Conservation (phyloP, 1,140 invertebrate genomes). For the Sipha flava region DNA sequence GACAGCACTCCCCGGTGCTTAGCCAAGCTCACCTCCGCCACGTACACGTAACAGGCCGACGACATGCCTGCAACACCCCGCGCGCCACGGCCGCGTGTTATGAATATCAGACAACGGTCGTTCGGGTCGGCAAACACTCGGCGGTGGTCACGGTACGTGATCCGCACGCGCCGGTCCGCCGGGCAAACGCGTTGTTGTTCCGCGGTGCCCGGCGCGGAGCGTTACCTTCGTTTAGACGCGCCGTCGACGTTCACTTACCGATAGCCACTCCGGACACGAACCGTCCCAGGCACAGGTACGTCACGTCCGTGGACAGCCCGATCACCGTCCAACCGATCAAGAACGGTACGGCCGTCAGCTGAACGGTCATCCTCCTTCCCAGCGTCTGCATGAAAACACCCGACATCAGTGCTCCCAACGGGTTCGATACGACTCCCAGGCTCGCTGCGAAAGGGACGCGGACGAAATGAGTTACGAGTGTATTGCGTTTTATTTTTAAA, state of each 20-base stretch:
- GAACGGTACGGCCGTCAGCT: constrained; percentile 63
- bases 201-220: too few species aligned
- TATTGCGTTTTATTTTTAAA: too few species aligned
- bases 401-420: constrained; percentile 58
- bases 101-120: too few species aligned
- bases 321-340: constrained; percentile 61
- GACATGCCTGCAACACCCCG: constrained; percentile 43
- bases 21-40: constrained; percentile 41
- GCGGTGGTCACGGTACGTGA: too few species aligned
- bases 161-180: too few species aligned
- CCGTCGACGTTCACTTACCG: constrained; percentile 36
- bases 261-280: constrained; percentile 40
- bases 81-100: too few species aligned
- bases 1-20: constrained; percentile 41
- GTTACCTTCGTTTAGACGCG: too few species aligned
- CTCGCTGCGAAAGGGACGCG: constrained; percentile 48
- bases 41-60: constrained; percentile 42
- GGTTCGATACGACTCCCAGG: constrained; percentile 63
- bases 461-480: too few species aligned
- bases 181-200: too few species aligned
- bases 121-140: too few species aligned
- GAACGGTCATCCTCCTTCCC: constrained; percentile 61
- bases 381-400: constrained; percentile 58
- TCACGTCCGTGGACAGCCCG: constrained; percentile 35
- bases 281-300: constrained; percentile 38